Evolutionary conservation across 1,140 invertebrate species (phyloP), one percentile per base, ranked within the genome.

Genomic region (Vollenhovia emeryi): DNA sequence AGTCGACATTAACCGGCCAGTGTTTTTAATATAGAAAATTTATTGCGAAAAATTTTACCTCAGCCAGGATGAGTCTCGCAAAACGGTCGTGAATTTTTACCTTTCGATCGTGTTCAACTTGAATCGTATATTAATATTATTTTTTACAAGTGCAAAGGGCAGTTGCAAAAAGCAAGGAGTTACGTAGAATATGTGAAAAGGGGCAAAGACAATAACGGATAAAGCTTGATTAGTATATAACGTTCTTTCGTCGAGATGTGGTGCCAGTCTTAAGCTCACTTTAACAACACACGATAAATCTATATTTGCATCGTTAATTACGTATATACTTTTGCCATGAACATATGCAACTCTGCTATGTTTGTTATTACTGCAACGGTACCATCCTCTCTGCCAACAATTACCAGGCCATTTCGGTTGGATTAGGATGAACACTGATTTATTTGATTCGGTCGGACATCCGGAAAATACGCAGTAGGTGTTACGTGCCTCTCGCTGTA

Each of bases 381-480:
- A 33, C 11, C 30, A 15, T 24, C 5, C 36, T 59, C 9, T 83
- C 74, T 27, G 40, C 27, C 36, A 83, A 74, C 79, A 83, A 87
- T 88, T 88, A 87, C 33, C 73, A 52, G 50, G 33, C 75, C 74
- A 52, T 89, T 88, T 62, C 9, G 50, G 68, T 43, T 36, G 24
- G 66, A 55, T 66, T 27, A 40, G 84, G 52, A 73, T 78, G 30
- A 84, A 57, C 66, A 60, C 55, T 74, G 84, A 89, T 88, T 89
- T 76, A 84, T 78, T 55, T 43, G 52, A 27, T 75, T 52, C 55
- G 74, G 13, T 24, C 62, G 62, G 68, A 78, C 50, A 89, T 75
- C 73, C 69, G 88, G 73, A 84, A 89, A 89, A 89, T 89, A 79
- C 52, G 71, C 57, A 48, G 69, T 89, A 80, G 52, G 83, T 66